phyloP scores from a whole-genome alignment of 2,888 invertebrate genomes.

The Acanthosepion pharaonis region DNA sequence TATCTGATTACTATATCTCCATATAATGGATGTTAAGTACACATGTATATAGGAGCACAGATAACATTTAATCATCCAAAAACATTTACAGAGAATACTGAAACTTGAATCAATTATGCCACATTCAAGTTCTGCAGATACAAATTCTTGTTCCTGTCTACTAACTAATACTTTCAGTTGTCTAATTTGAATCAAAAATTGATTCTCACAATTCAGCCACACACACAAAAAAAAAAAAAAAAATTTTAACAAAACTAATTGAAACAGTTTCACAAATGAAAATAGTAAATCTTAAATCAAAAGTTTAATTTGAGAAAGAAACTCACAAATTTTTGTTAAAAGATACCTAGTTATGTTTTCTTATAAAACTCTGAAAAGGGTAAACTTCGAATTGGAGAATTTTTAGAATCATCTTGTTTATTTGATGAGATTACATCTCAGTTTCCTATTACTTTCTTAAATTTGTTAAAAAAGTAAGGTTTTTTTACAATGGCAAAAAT shows the following conservation, averaged over 20 bases:
- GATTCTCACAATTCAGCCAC: not conserved
- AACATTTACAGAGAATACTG: not conserved
- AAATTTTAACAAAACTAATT: not conserved
- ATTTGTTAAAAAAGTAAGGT: too few relatives aligned
- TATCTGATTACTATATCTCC: slow-evolving; percentile 21
- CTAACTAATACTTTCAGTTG: not conserved
- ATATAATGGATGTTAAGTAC: slow-evolving; percentile 33
- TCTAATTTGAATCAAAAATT: not conserved
- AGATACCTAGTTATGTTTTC: too few relatives aligned
- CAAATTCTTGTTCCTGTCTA: not conserved
- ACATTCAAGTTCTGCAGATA: not conserved
- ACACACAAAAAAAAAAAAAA: too few relatives aligned
- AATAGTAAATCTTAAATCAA: too few relatives aligned
- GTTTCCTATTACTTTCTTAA: too few relatives aligned
- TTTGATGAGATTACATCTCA: too few relatives aligned
- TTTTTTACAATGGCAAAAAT: too few relatives aligned
- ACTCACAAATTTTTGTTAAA: too few relatives aligned
- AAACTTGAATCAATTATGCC: slow-evolving; percentile 33
- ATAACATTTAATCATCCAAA: slow-evolving; percentile 33
- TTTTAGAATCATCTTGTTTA: too few relatives aligned
- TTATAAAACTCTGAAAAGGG: too few relatives aligned
- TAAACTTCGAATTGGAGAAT: too few relatives aligned
- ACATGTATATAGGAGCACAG: not conserved
- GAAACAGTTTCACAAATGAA: not conserved
- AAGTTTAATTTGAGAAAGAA: too few relatives aligned